Conservation (phyloP, 64 coral and sea anemone species). For the Trachythela sp. region DNA sequence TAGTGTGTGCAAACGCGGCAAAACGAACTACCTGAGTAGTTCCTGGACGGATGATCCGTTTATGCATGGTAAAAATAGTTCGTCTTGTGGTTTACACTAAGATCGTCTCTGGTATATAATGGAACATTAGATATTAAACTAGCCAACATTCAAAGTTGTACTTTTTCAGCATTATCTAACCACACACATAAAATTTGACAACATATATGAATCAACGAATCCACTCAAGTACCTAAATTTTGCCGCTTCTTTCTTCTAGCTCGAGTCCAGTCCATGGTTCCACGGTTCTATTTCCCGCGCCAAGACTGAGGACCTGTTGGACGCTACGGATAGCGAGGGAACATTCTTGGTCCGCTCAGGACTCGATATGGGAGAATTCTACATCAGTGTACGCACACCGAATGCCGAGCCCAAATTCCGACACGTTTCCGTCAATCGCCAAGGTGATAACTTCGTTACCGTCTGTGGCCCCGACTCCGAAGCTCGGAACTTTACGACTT, state of each 20-base stretch:
- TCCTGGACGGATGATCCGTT: no score
- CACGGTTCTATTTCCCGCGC: not conserved
- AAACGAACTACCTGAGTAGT: no score
- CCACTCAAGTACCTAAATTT: not conserved
- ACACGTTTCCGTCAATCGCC: not conserved
- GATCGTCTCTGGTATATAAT: no score
- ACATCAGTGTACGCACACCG: not conserved
- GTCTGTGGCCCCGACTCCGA: not conserved
- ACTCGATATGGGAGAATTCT: not conserved
- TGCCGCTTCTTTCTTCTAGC: no score
- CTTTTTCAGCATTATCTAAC: not conserved
- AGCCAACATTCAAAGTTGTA: no score
- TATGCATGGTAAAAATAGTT: no score
- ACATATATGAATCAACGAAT: not conserved
- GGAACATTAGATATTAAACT: no score
- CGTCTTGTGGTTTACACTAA: no score
- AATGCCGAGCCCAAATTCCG: not conserved
- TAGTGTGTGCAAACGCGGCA: no score
- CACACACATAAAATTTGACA: not conserved
- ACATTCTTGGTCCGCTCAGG: not conserved
- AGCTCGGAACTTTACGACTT: not conserved
- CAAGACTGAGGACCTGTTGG: not conserved
- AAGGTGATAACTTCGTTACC: not conserved
- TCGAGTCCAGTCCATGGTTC: not conserved
- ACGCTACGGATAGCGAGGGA: not conserved